Percentiles rank a stretch among this genome's conserved stretches.
Evolutionary conservation across 1,140 invertebrate species (phyloP).

Genomic region (Diabrotica undecimpunctata): DNA sequence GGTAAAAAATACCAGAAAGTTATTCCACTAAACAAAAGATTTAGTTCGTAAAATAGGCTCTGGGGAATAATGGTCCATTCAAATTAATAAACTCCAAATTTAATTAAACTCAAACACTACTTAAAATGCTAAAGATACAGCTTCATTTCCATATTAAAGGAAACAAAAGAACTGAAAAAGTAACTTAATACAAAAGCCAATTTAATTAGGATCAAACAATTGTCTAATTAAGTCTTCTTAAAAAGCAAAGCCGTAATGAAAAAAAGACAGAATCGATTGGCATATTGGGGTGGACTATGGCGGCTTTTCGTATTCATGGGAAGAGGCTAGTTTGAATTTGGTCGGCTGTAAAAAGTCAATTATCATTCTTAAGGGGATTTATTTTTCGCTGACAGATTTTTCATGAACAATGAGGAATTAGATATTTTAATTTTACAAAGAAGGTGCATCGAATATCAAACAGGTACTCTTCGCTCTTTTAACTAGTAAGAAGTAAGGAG

Average conservation of each 20-base stretch:
- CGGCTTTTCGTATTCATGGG: slow-evolving; percentile 20
- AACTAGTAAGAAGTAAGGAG: neutral
- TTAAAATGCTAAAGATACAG: slow-evolving; percentile 33
- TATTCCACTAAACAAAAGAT: slow-evolving; percentile 51
- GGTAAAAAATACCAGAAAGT: neutral
- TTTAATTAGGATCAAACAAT: slow-evolving; percentile 36
- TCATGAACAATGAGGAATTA: slow-evolving; percentile 4
- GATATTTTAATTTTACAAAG: slow-evolving; percentile 8
- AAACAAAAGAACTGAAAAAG: slow-evolving; percentile 24
- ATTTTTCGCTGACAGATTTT: neutral
- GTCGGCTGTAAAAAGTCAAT: slow-evolving; percentile 27
- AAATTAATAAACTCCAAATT: slow-evolving; percentile 17
- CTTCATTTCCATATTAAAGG: slow-evolving; percentile 27
- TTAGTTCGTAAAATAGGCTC: neutral
- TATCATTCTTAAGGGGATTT: slow-evolving; percentile 20
- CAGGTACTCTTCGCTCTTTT: neutral
- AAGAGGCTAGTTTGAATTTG: slow-evolving; percentile 15
- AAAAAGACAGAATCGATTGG: slow-evolving; percentile 30
- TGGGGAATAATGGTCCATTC: slow-evolving; percentile 7
- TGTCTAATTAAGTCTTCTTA: slow-evolving; percentile 35
- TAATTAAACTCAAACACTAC: slow-evolving; percentile 16
- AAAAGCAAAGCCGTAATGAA: neutral
- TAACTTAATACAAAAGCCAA: slow-evolving; percentile 32
- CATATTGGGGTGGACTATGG: slow-evolving; percentile 11
- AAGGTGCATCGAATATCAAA: neutral